Percentiles rank a stretch among this genome's conserved stretches.
These are phyloP conservation scores for Heliconius ethilla DNA, from an alignment of 2,888 invertebrate species.

Conservation along the genomic window DNA sequence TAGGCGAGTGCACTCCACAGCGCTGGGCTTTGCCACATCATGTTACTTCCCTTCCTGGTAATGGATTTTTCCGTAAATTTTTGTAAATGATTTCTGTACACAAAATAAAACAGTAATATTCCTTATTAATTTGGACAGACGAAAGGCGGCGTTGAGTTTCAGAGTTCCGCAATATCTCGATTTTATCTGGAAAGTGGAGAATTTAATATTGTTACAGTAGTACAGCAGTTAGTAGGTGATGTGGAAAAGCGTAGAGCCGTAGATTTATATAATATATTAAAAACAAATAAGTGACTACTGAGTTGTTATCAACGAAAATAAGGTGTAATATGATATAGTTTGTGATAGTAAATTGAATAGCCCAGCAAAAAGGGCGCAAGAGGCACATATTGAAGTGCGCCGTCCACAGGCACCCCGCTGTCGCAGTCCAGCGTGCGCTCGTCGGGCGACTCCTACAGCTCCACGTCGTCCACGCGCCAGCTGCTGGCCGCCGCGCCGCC, in stretches of 20 bases:
- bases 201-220: background rate
- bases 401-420: slow-evolving; percentile 84
- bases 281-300: too few species aligned
- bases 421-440: slow-evolving; percentile 86
- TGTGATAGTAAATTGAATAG: too few species aligned
- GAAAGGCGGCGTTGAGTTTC: background rate
- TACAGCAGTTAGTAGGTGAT: too few species aligned
- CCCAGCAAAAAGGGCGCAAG: too few species aligned
- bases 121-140: background rate
- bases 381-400: too few species aligned
- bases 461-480: slow-evolving; percentile 89
- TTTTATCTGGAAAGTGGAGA: background rate
- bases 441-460: slow-evolving; percentile 91
- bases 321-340: too few species aligned
- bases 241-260: too few species aligned
- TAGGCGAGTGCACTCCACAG: slow-evolving; percentile 70
- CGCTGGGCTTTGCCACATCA: slow-evolving; percentile 82
- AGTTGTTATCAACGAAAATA: too few species aligned
- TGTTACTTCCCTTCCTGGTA: slow-evolving; percentile 83
- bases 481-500: slow-evolving; percentile 59
- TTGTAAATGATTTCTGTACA: background rate
- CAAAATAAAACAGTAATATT: background rate
- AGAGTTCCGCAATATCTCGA: background rate
- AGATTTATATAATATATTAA: too few species aligned
- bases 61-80: background rate